A percentile compares a stretch with the other conserved stretches of the same genome.
Evolutionary conservation across 2,888 invertebrate species (phyloP).

Genomic region (Phymatocera aterrima): DNA sequence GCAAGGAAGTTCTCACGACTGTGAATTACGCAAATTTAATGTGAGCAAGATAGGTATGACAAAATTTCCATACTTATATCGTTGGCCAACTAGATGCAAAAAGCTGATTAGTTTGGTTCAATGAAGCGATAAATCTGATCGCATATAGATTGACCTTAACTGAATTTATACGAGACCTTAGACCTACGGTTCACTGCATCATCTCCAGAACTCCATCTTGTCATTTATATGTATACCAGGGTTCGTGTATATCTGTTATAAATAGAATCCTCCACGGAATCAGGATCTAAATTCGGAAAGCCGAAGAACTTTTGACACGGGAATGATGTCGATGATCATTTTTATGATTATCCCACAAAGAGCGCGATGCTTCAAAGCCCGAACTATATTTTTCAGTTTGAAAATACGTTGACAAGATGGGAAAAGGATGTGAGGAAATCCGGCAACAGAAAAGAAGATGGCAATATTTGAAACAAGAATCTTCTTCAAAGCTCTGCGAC

Average conservation of each 20-base stretch:
- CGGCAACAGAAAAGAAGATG: no score
- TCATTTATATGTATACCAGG: background rate
- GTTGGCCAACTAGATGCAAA: background rate
- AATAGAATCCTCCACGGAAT: background rate
- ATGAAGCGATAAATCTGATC: conserved; percentile 12
- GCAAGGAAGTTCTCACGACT: no score
- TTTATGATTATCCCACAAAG: background rate
- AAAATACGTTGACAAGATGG: no score
- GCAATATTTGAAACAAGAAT: no score
- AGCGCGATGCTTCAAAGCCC: no score
- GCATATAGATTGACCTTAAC: conserved; percentile 2
- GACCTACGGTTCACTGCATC: conserved; percentile 6
- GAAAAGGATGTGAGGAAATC: no score
- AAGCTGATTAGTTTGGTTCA: background rate
- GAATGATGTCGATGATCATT: background rate
- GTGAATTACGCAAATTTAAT: no score
- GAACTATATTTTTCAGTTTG: no score
- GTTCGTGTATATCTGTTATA: background rate
- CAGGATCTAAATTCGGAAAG: background rate
- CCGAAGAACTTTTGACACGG: background rate
- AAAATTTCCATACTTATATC: background rate
- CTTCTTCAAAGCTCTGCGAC: no score
- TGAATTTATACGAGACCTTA: background rate
- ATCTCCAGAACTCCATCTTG: background rate
- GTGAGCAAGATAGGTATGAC: no score